Base-by-base conservation (phyloP, 2,888 invertebrate species). In the Drosophila koepferae region DNA sequence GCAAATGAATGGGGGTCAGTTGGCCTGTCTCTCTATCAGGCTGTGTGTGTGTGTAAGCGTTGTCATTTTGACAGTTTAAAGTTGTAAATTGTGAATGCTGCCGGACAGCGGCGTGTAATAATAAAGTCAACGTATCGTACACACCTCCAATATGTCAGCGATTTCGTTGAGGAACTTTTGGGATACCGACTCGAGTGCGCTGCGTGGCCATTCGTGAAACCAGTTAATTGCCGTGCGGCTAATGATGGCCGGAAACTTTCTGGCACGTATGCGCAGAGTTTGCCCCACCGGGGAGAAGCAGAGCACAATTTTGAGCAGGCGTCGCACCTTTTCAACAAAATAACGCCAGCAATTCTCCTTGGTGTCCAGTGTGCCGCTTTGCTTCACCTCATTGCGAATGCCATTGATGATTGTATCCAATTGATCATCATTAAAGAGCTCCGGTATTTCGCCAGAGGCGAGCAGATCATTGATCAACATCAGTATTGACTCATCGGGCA, bases 121-220 rank as follows among this genome's bases (percentile, higher is more conserved):
- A 77, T 66, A 70, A 54, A 74, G 62, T 46, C 28, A 49, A 18
- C 16, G 63, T 36, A 2, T 28, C 40, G 43, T 61, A 84, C 91
- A 92, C 93, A 96, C 96, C 81, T 96, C 96, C 63, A 98, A 93
- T 14, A 96, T 94, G 73, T 96, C 95, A 74, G 96, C 95, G 40
- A 97, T 95, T 93, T 97, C 97, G 16, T 95, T 94, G 64, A 98
- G 94, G 93, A 99, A 99, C 81, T 97, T 94, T 83, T 95, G 95
- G 34, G 98, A 98, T 5, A 99, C 99, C 31, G 98, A 98, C 80
- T 96, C 95, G 89, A 99, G 94, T 41, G 99, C 99, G 90, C 97
- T 96, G 89, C 95, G 95, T 2, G 99, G 99, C 99, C 99, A 99
- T 91, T 98, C 98, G 92, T 99, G 98, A 93, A 99, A 99, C 99